Conservation (phyloP, 2,797 vertebrate genomes). For the Artibeus lituratus region DNA sequence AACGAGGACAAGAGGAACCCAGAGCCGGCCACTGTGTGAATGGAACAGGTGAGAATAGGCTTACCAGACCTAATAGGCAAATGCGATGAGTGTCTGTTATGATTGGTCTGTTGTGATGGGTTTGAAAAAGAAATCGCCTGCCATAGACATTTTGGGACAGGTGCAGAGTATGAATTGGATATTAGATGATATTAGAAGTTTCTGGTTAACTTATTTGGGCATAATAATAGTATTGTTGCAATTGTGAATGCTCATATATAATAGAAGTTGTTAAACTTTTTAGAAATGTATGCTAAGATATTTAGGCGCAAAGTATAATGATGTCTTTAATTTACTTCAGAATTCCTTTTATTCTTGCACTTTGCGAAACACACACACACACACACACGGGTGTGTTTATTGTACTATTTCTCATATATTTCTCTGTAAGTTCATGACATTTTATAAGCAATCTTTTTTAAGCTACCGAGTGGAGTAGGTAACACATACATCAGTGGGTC, state of each 20-base stretch:
- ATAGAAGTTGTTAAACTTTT: neutral
- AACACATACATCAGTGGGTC: neutral
- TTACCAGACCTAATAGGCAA: neutral
- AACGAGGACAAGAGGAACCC: neutral
- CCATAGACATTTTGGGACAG: neutral
- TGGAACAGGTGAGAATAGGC: neutral
- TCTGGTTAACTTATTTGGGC: neutral
- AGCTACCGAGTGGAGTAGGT: neutral
- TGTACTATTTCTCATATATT: neutral
- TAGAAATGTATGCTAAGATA: neutral
- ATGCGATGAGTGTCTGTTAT: neutral
- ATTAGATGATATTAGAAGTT: neutral
- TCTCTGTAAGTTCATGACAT: neutral
- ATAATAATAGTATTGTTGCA: neutral
- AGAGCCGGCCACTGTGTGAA: neutral
- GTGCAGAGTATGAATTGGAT: neutral
- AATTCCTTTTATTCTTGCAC: neutral
- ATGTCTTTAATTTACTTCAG: conserved; percentile 17
- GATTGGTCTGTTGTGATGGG: too few species aligned
- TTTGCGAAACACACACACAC: too few species aligned
- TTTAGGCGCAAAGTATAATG: neutral
- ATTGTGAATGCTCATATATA: neutral
- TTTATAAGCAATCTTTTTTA: neutral
- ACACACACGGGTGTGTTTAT: neutral
- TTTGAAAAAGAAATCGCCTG: neutral